Evolutionary conservation across 2,113 vertebrate species (phyloP), one percentile per base, ranked within the genome.

Genomic region (Hydropotes inermis): DNA sequence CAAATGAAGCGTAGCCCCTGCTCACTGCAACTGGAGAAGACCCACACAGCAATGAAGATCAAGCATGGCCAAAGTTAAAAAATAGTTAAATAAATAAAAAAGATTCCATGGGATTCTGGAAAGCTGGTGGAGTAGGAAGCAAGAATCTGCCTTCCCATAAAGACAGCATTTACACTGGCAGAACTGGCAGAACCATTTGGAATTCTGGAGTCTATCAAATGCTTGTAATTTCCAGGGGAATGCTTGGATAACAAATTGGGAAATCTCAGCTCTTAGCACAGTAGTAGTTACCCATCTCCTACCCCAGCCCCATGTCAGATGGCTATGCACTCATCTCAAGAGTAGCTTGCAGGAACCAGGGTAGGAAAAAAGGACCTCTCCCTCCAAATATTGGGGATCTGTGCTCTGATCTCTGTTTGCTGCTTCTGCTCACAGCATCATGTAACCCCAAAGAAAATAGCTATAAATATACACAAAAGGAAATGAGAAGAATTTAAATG

Each of bases 401-500:
- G 30, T 45, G 16, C n/a, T 95, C 57, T 94, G 64, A 93, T 58
- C 21, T 16, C n/a, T 83, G 13, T 87, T 61, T 91, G 45, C 74
- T 84, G 36, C 61, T 94, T 74, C 43, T 93, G 76, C 79, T 74
- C 64, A 93, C 7, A 85, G 45, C 39, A 43, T 52, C 43, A 82
- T 81, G 19, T 58, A 93, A 83, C 19, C 50, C 96, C 60, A 89
- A 82, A 91, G 55, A 82, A 97, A 79, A 82, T 14, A 89, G 64
- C 64, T 57, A 97, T 86, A 70, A 54, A 79, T 70, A 47, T 84
- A 93, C 21, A 85, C 39, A 85, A 74, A 95, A 86, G 45, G 36
- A 91, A 96, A 94, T 50, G 27, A 95, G 50, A 92, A 27, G 10
- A 94, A 92, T 84, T 90, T 50, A 79, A 94, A 61, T 81, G 57